Conservation (phyloP, 2,113 vertebrate genomes). For the Silurus glanis region DNA sequence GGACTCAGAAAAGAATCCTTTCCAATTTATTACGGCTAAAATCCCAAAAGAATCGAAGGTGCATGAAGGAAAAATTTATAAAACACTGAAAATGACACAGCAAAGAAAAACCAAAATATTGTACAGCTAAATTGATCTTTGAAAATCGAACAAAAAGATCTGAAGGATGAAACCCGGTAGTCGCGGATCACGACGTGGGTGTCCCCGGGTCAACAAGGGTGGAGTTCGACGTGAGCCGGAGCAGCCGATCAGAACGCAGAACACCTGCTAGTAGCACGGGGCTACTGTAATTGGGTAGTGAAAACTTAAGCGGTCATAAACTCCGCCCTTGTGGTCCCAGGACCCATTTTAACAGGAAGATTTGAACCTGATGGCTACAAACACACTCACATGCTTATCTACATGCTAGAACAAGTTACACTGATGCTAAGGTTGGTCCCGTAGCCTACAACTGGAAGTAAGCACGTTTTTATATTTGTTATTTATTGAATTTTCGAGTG, state of each 20-base stretch:
- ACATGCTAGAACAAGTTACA: background rate
- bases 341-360: background rate
- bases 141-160: background rate
- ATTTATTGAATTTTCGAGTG: too few relatives aligned
- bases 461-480: too few relatives aligned
- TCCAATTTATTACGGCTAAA: background rate
- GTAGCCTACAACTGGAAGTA: background rate
- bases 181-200: background rate
- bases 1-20: background rate
- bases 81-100: background rate
- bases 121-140: background rate
- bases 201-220: background rate
- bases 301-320: background rate
- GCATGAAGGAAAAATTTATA: background rate
- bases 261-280: background rate
- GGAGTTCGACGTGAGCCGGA: background rate
- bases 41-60: background rate
- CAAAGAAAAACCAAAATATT: background rate
- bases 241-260: background rate
- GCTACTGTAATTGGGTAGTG: background rate
- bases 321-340: background rate
- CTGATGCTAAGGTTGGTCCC: background rate
- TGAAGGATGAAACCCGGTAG: background rate
- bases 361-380: background rate
- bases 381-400: background rate